Base-by-base conservation (phyloP, 2,113 vertebrate species). In the Turdus rufiventris region DNA sequence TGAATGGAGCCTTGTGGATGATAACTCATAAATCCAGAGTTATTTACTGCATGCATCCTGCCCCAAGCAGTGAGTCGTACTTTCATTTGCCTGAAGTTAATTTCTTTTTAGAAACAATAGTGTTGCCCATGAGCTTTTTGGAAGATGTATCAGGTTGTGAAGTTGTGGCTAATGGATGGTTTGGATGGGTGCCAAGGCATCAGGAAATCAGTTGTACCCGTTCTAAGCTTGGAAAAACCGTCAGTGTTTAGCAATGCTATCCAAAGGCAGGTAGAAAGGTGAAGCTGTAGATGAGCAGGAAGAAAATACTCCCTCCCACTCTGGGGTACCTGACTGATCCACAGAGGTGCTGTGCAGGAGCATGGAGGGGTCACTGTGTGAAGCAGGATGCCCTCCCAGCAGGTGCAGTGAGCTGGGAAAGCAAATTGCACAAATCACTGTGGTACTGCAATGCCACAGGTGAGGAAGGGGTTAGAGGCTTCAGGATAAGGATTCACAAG, bases 71-170 rank as follows among this genome's bases (percentile, higher is more conserved):
- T 91, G 96, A 90, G 93, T 94, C 81, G 93, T 80, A 65, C 54
- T 94, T 94, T 91, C 78, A 57, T 94, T 90, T 94, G 88, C 87
- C 74, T 74, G 54, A 83, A 89, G 66, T 80, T 94, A 84, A 81
- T 84, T 68, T 68, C n/a, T 73, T 93, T 91, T 88, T 51, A 80
- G 88, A 94, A 91, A 93, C 78, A 91, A 65, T 29, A 80, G 56
- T 0, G 0, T 78, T 96, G 81, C 72, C 82, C 2, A 0, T 43
- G 81, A 88, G 67, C 89, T 29, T 85, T 74, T 86, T 80, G 71
- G 83, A 91, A 94, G 88, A 88, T 43, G 24, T 90, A 91, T 72
- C 90, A 57, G 63, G 89, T 51, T 76, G 67, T 47, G 81, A 83
- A 75, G 38, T 83, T 0, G 0, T 36, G 76, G 81, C 91, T 96